These are phyloP conservation scores for Tupiocoris notatus DNA, from an alignment of 2,888 invertebrate genomes.

Conservation along the genomic window DNA sequence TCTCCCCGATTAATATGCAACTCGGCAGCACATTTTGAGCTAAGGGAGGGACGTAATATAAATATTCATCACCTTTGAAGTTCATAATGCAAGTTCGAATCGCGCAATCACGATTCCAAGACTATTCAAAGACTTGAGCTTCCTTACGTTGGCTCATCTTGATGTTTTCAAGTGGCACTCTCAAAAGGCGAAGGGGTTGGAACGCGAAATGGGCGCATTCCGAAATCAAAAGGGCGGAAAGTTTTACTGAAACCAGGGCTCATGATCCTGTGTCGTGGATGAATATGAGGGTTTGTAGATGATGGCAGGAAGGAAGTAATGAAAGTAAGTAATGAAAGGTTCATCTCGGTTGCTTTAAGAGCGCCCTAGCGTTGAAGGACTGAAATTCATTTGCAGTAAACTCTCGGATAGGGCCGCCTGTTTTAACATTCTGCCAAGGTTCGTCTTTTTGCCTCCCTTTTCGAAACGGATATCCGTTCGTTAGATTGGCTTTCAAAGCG, in stretches of 20 bases:
- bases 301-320: constrained; percentile 18
- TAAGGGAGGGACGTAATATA: no score
- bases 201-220: neutral
- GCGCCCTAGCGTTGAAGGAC: neutral
- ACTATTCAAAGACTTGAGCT: neutral
- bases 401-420: constrained; percentile 3
- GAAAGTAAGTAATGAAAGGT: constrained; percentile 26
- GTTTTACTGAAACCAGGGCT: constrained; percentile 8
- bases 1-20: no score
- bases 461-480: constrained; percentile 32
- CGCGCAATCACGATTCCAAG: neutral
- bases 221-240: constrained; percentile 24
- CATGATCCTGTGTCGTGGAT: constrained; percentile 2
- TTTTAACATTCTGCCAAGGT: constrained; percentile 31
- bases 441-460: constrained; percentile 29
- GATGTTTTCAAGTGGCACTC: neutral
- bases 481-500: constrained; percentile 29
- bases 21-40: no score
- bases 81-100: neutral
- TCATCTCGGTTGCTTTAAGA: constrained; percentile 6
- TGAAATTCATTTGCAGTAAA: constrained; percentile 36
- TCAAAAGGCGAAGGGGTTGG: neutral
- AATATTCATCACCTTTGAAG: neutral
- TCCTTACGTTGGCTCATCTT: neutral
- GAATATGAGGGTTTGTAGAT: neutral